phyloP scores from a whole-genome alignment of 2,888 invertebrate genomes.

The Lacanobia oleracea region DNA sequence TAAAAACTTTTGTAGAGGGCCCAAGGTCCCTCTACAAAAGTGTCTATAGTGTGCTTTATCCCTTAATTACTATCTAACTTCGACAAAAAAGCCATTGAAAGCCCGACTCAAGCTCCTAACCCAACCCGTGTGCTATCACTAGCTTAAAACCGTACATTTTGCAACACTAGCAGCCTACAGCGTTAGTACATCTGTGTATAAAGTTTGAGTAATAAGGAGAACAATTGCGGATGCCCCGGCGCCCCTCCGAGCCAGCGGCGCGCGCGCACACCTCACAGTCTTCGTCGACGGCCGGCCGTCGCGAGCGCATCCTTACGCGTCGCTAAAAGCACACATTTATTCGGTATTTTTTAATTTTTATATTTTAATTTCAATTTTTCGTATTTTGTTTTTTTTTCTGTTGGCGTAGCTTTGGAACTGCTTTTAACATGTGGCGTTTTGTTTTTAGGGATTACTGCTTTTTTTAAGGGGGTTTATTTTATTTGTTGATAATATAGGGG shows the following conservation, averaged over 20 bases:
- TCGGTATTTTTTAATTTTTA: constrained; percentile 66
- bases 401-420: constrained; percentile 50
- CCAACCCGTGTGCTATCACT: constrained; percentile 37
- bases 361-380: constrained; percentile 49
- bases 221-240: constrained; percentile 67
- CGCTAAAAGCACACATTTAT: constrained; percentile 66
- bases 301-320: constrained; percentile 77
- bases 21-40: neutral
- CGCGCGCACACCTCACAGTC: constrained; percentile 72
- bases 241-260: constrained; percentile 65
- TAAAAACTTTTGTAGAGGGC: no score
- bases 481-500: constrained; percentile 22
- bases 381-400: constrained; percentile 39
- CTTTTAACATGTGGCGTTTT: constrained; percentile 57
- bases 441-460: constrained; percentile 2
- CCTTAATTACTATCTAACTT: no score
- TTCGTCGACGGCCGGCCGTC: constrained; percentile 73
- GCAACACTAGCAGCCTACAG: constrained; percentile 63
- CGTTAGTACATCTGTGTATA: constrained; percentile 65
- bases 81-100: neutral
- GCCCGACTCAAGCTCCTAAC: neutral
- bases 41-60: neutral
- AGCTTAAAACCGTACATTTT: constrained; percentile 59
- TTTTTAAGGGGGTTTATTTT: neutral
- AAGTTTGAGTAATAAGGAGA: constrained; percentile 72